Base-by-base conservation (phyloP, 37 sponge, comb jelly and placozoan species). In the Spongilla lacustris region DNA sequence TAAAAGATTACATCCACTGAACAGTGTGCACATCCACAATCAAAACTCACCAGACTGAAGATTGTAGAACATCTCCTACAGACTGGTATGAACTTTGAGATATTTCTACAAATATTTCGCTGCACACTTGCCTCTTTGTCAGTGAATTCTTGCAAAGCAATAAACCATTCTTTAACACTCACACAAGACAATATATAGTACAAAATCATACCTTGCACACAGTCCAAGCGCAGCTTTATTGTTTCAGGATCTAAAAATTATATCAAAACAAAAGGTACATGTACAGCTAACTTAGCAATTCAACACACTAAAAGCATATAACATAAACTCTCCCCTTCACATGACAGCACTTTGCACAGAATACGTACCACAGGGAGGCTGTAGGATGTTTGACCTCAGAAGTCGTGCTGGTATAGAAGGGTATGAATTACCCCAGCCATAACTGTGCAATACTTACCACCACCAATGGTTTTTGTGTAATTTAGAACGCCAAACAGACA, bases 331-430 rank as follows among this genome's bases (percentile, higher is more conserved):
- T n/a, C n/a, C n/a, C n/a, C n/a, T n/a, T n/a, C n/a, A n/a, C n/a
- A n/a, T n/a, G n/a, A 46, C 46, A 46, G 46, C 46, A 46, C 46
- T 46, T 46, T 46, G 8, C 46, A 46, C 46, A 46, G 4, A 8
- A 8, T 4, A 8, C 4, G 82, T 82, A 96, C 97, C 82, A 50
- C 78, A 92, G 28, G 96, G 97, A 26, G 99, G 99, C 71, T 99
- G 96, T 25, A 99, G 89, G n/a, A 99, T 92, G 73, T 95, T 97
- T 14, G 97, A 92, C 67, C 99, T 87, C 36, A 94, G 83, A 1
- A 96, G 77, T 25, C 93, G 89, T 33, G 93, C 90, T 91, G 27
- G 24, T 58, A 58, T 17, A 58, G 21, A 17, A 17, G 21, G n/a
- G n/a, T n/a, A n/a, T 58, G 12, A 17, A 14, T 10, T 10, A 58